Percentiles rank a stretch among this genome's conserved stretches.
These are phyloP conservation scores for Cossypha dichroa DNA, from an alignment of 2,797 vertebrate genomes.

Conservation along the genomic window DNA sequence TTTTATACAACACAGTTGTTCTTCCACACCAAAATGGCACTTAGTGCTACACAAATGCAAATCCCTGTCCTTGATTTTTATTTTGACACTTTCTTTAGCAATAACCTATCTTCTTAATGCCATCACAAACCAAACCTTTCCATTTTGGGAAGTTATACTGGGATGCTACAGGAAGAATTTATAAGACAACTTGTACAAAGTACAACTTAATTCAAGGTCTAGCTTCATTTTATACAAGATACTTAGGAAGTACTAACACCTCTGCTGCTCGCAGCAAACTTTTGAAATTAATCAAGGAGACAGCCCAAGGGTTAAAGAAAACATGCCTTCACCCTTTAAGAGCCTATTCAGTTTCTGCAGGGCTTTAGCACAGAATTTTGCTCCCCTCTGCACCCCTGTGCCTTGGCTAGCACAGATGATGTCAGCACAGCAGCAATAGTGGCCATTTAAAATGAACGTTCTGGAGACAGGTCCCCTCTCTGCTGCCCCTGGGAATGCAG, in stretches of 20 bases:
- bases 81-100: too few relatives aligned
- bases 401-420: not conserved
- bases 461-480: rapidly evolving
- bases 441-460: not conserved
- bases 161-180: not conserved
- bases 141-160: not conserved
- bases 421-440: not conserved
- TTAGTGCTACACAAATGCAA: not conserved
- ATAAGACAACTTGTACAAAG: not conserved
- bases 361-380: not conserved
- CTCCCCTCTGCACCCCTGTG: not conserved
- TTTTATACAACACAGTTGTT: not conserved
- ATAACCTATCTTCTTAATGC: not conserved
- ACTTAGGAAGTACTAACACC: not conserved
- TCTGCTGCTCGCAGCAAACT: constrained; percentile 1
- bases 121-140: not conserved
- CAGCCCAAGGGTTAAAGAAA: constrained; percentile 12
- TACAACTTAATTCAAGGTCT: constrained; percentile 21
- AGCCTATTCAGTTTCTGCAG: not conserved
- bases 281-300: constrained; percentile 31
- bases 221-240: constrained; percentile 8
- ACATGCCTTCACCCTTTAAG: not conserved
- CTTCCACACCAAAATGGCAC: not conserved
- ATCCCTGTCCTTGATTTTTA: too few relatives aligned
- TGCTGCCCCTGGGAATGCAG: not conserved